Conservation (phyloP, 2,113 vertebrate species). For the Hypomesus transpacificus region DNA sequence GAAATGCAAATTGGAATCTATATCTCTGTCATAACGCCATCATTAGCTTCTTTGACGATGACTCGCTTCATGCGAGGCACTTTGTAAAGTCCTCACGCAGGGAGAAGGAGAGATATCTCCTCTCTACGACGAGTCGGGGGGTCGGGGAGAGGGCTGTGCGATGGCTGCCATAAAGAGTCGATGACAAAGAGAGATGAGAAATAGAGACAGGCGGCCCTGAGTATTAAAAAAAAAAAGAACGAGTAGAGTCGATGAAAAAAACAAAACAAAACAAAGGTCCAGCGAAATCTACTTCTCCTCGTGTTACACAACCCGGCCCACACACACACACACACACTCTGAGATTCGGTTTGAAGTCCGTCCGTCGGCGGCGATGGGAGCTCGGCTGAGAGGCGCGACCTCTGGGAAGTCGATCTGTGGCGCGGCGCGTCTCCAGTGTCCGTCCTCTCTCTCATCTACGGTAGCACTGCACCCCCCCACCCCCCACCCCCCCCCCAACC, state of each 20-base stretch:
- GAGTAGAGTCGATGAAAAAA: slow-evolving; percentile 32
- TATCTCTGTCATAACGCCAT: slow-evolving; percentile 38
- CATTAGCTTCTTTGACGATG: slow-evolving; percentile 43
- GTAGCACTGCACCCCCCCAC: not conserved
- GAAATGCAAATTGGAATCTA: slow-evolving; percentile 35
- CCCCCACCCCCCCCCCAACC: slow-evolving; percentile 36
- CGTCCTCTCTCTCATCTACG: slow-evolving; percentile 5
- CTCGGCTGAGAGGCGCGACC: slow-evolving; percentile 23
- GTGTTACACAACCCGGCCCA: slow-evolving; percentile 28
- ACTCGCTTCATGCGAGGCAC: slow-evolving; percentile 35
- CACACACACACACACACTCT: slow-evolving; percentile 29
- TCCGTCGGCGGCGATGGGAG: slow-evolving; percentile 34
- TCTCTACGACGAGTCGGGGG: slow-evolving; percentile 44
- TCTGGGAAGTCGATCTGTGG: slow-evolving; percentile 46
- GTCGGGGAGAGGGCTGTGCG: not conserved
- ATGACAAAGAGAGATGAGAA: not conserved
- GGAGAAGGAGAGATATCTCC: slow-evolving; percentile 44
- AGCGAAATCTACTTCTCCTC: not conserved
- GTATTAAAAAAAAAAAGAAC: not conserved
- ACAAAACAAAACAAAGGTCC: slow-evolving; percentile 46
- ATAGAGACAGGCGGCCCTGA: not conserved
- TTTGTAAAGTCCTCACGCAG: slow-evolving; percentile 42
- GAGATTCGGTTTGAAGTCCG: slow-evolving; percentile 61
- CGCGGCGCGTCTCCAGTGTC: slow-evolving; percentile 43
- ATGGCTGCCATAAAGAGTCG: slow-evolving; percentile 3